These are phyloP conservation scores for Endotricha flammealis DNA, from an alignment of 2,888 invertebrate genomes.

Conservation along the genomic window DNA sequence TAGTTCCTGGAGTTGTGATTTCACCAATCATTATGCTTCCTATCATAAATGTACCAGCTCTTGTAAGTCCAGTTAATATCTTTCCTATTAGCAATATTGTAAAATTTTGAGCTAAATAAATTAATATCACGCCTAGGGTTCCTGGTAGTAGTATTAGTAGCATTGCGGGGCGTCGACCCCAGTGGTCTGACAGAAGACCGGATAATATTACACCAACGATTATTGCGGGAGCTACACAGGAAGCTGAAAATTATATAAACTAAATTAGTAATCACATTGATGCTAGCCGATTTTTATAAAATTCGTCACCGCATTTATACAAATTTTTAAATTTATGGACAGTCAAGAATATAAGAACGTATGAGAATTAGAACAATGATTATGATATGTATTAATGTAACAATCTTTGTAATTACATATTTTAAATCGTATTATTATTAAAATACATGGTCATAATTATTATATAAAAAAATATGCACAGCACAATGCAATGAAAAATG, in stretches of 20 bases:
- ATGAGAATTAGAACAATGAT: too few relatives aligned
- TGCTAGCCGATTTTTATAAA: too few relatives aligned
- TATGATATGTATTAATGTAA: too few relatives aligned
- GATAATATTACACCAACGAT: conserved; percentile 30
- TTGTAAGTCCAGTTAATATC: conserved; percentile 24
- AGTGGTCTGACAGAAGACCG: conserved; percentile 30
- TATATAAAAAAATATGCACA: too few relatives aligned
- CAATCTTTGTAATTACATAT: too few relatives aligned
- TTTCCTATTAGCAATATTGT: conserved; percentile 8
- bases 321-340: too few relatives aligned
- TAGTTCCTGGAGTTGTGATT: conserved; percentile 25
- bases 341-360: too few relatives aligned
- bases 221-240: conserved; percentile 24
- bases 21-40: conserved; percentile 31
- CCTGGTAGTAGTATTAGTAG: background rate
- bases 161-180: conserved; percentile 23
- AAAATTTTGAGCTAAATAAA: background rate
- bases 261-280: too few relatives aligned
- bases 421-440: too few relatives aligned
- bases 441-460: too few relatives aligned
- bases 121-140: background rate
- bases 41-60: conserved; percentile 21
- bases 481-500: too few relatives aligned
- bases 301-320: too few relatives aligned
- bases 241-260: conserved; percentile 23